A percentile compares a stretch with the other conserved stretches of the same genome.
These are phyloP conservation scores for Campylomormyrus numenius DNA, from an alignment of 2,113 vertebrate species.

Conservation along the genomic window DNA sequence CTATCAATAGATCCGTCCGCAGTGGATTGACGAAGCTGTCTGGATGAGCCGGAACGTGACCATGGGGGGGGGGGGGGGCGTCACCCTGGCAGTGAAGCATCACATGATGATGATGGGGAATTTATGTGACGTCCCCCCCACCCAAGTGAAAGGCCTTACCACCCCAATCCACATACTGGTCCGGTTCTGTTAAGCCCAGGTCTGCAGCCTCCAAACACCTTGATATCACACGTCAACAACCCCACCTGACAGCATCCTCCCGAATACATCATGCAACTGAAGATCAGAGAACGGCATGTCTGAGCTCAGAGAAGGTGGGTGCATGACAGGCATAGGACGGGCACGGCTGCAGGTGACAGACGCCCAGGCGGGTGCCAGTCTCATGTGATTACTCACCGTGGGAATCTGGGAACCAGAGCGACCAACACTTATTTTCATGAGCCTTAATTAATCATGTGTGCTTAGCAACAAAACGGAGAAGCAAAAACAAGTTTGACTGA, in stretches of 20 bases:
- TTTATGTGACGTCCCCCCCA: background rate
- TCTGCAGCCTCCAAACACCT: background rate
- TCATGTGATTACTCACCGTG: background rate
- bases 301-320: background rate
- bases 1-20: background rate
- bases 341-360: conserved; percentile 6
- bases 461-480: background rate
- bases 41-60: background rate
- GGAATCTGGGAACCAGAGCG: background rate
- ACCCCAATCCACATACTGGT: background rate
- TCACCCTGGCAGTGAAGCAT: background rate
- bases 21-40: background rate
- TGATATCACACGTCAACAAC: background rate
- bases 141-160: background rate
- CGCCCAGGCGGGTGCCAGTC: background rate
- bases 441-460: background rate
- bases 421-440: background rate
- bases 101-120: background rate
- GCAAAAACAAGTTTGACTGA: background rate
- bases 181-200: background rate
- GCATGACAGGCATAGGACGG: background rate
- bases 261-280: background rate
- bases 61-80: background rate
- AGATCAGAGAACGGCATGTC: background rate
- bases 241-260: background rate